A percentile compares a stretch with the other conserved stretches of the same genome.
Conservation (phyloP, 2,888 invertebrate species). For the Hesperia comma region DNA sequence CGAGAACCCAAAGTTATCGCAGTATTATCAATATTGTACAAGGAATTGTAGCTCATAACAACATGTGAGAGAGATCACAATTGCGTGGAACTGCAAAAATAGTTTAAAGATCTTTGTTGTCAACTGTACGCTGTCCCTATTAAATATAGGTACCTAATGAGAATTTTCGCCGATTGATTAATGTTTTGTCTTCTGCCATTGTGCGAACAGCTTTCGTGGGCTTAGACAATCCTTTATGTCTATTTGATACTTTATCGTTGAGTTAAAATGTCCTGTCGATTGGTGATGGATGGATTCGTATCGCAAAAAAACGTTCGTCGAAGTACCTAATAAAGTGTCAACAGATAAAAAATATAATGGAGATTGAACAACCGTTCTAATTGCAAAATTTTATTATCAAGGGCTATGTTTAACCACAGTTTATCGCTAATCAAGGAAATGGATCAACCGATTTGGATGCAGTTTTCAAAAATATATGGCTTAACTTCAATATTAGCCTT, state of each 20-base stretch:
- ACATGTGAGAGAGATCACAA: not conserved
- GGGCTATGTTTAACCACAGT: too few species aligned
- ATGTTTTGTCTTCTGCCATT: constrained; percentile 52
- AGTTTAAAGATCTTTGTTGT: constrained; percentile 18
- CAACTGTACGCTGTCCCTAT: constrained; percentile 65
- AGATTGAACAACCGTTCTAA: too few species aligned
- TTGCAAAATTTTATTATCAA: too few species aligned
- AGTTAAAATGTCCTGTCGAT: constrained; percentile 4
- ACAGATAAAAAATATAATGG: too few species aligned
- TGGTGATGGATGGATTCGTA: constrained; percentile 7
- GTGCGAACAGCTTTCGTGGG: constrained; percentile 16
- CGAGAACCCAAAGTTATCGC: constrained; percentile 39
- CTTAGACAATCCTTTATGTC: constrained; percentile 21
- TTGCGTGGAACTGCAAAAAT: constrained; percentile 3
- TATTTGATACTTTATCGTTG: constrained; percentile 16
- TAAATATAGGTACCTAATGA: constrained; percentile 78
- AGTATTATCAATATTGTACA: constrained; percentile 24
- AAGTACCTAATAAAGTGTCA: too few species aligned
- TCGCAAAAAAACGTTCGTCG: not conserved
- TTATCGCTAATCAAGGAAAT: too few species aligned
- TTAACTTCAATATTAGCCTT: too few species aligned
- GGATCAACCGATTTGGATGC: too few species aligned
- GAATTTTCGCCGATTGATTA: constrained; percentile 69
- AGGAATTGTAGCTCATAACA: constrained; percentile 33
- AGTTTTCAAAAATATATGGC: too few species aligned